Percentiles rank a stretch among this genome's conserved stretches.
Evolutionary conservation across 2,113 vertebrate species (phyloP).

Genomic region (Xiphophorus hellerii): DNA sequence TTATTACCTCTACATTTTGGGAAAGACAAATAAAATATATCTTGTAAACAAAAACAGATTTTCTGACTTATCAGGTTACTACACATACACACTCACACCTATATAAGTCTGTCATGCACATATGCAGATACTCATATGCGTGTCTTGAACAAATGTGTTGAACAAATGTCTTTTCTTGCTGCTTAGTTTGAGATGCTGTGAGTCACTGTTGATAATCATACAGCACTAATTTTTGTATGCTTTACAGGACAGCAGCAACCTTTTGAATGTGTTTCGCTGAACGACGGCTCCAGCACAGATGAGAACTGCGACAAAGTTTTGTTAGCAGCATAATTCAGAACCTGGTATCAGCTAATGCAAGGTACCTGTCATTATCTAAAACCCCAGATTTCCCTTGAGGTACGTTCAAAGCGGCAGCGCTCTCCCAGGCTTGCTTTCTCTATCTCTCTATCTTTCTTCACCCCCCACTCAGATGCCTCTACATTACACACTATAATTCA

Average conservation of each 20-base stretch:
- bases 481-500: constrained; percentile 54
- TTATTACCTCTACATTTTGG: too few species aligned
- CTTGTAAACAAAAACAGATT: too few species aligned
- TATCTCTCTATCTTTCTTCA: constrained; percentile 14
- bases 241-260: constrained; percentile 48
- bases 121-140: too few species aligned
- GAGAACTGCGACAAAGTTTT: constrained; percentile 67
- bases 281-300: constrained; percentile 60
- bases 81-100: too few species aligned
- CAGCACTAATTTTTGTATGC: constrained; percentile 44
- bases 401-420: constrained; percentile 58
- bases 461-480: constrained; percentile 11
- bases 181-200: background rate
- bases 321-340: constrained; percentile 62
- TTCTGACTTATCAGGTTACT: too few species aligned
- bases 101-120: too few species aligned
- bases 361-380: constrained; percentile 75
- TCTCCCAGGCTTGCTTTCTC: constrained; percentile 41
- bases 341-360: constrained; percentile 69
- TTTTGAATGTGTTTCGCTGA: constrained; percentile 56
- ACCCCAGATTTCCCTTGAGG: constrained; percentile 70
- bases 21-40: too few species aligned
- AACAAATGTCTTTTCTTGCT: background rate
- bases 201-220: constrained; percentile 32
- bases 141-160: background rate